These are phyloP conservation scores for Caenorhabditis panamensis DNA, from an alignment of 2,888 invertebrate genomes.

Conservation along the genomic window DNA sequence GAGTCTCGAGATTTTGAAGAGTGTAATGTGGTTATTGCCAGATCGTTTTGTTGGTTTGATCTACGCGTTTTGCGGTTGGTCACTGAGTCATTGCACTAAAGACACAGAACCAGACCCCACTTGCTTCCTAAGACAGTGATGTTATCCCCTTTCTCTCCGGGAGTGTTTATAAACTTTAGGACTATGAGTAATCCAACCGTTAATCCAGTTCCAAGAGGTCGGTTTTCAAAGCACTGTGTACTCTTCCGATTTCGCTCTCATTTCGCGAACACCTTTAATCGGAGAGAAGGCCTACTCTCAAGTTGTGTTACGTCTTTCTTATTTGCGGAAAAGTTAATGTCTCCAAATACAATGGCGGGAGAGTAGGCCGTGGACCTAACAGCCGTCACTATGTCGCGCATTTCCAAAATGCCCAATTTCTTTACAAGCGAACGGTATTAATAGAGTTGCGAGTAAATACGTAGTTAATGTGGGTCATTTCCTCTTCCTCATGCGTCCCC, in stretches of 20 bases:
- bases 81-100: slow-evolving; percentile 3
- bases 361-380: slow-evolving; percentile 27
- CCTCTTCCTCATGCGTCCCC: slow-evolving; percentile 37
- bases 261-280: slow-evolving; percentile 59
- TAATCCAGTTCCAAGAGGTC: slow-evolving; percentile 56
- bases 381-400: slow-evolving; percentile 40
- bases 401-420: slow-evolving; percentile 58
- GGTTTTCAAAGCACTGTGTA: slow-evolving; percentile 51
- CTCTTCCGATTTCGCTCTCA: slow-evolving; percentile 48
- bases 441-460: slow-evolving; percentile 61
- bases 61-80: neutral
- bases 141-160: slow-evolving; percentile 11
- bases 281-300: slow-evolving; percentile 51
- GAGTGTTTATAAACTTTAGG: slow-evolving; percentile 54
- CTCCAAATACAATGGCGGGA: slow-evolving; percentile 51
- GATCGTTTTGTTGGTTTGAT: too few relatives aligned
- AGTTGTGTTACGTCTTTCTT: slow-evolving; percentile 55
- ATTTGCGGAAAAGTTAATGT: slow-evolving; percentile 63
- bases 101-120: neutral
- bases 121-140: neutral
- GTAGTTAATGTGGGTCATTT: slow-evolving; percentile 59
- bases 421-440: slow-evolving; percentile 59
- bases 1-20: slow-evolving; percentile 11
- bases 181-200: slow-evolving; percentile 53
- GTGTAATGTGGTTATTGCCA: slow-evolving; percentile 36